Conservation (phyloP, 1,140 invertebrate genomes). For the Saccostrea glomerata region DNA sequence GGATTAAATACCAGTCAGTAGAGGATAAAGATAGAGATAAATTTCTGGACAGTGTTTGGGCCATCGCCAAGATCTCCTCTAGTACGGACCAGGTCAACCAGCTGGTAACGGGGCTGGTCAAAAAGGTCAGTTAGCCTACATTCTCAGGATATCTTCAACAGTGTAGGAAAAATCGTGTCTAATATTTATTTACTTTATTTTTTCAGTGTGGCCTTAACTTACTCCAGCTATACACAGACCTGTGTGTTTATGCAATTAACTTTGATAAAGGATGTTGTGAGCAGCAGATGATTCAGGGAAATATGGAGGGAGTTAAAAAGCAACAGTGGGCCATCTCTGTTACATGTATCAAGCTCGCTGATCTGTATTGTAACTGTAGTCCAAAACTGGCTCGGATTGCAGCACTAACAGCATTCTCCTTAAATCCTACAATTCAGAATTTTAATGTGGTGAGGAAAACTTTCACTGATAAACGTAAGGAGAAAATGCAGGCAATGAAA, state of each 20-base stretch:
- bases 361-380: conserved; percentile 61
- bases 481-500: conserved; percentile 40
- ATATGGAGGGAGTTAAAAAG: conserved; percentile 61
- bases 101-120: conserved; percentile 65
- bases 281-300: conserved; percentile 62
- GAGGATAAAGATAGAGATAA: conserved; percentile 66
- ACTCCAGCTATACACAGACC: conserved; percentile 69
- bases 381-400: conserved; percentile 62
- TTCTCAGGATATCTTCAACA: background rate
- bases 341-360: conserved; percentile 66
- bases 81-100: conserved; percentile 67
- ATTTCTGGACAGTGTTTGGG: conserved; percentile 70
- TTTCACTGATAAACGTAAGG: conserved; percentile 48
- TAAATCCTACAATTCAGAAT: conserved; percentile 63
- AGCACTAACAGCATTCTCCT: conserved; percentile 68
- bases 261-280: conserved; percentile 70
- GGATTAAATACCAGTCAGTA: conserved; percentile 68
- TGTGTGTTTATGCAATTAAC: conserved; percentile 72
- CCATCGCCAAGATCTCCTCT: conserved; percentile 69
- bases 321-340: conserved; percentile 64
- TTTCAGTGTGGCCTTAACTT: conserved; percentile 70
- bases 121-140: conserved; percentile 58
- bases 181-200: background rate
- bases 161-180: too few species aligned
- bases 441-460: conserved; percentile 60